phyloP scores from a whole-genome alignment of 2,113 vertebrate genomes.

The Pygoscelis antarcticus region DNA sequence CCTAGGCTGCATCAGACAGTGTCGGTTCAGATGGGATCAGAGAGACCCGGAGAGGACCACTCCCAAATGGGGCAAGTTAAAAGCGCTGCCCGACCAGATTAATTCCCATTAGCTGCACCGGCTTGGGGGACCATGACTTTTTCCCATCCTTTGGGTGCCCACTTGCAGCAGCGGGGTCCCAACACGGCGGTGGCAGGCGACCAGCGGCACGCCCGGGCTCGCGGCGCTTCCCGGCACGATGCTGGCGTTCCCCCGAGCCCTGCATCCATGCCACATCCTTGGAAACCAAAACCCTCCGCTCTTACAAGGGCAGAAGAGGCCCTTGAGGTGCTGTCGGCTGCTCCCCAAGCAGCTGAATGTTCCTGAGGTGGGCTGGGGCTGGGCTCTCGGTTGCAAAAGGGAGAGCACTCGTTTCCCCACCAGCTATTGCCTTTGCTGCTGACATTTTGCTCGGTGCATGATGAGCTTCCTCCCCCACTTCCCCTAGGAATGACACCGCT shows the following conservation, averaged over 20 bases:
- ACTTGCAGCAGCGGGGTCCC: not conserved
- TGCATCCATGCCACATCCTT: not conserved
- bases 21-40: not conserved
- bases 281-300: not conserved
- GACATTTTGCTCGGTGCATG: constrained; percentile 36
- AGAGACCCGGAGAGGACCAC: not conserved
- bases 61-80: rapidly evolving
- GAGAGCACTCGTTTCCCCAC: not conserved
- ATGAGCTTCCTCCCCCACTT: constrained; percentile 52
- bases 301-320: not conserved
- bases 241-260: rapidly evolving
- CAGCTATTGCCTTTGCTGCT: constrained; percentile 37
- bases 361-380: not conserved
- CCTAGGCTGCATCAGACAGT: not conserved
- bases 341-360: not conserved
- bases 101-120: not conserved
- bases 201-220: not conserved
- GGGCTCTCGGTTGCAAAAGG: not conserved
- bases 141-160: not conserved
- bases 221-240: rapidly evolving
- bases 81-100: rapidly evolving
- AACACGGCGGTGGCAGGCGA: not conserved
- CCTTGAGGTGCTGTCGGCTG: not conserved
- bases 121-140: not conserved
- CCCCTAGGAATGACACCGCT: constrained; percentile 64